Evolutionary conservation across 1,140 invertebrate genomes (phyloP).

Genomic region (Diprion similis): DNA sequence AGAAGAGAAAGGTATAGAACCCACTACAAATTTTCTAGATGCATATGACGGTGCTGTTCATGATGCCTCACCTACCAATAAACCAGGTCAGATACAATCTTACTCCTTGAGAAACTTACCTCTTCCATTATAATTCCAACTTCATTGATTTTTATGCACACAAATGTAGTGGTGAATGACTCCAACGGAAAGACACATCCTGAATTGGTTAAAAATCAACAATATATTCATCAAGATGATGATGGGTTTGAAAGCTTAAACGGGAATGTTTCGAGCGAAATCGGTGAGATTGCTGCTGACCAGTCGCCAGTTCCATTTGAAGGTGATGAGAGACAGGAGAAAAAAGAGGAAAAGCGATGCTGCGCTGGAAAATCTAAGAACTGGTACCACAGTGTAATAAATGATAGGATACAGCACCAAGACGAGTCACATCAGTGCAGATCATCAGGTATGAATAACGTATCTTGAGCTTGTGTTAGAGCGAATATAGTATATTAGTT

Average conservation of each 20-base stretch:
- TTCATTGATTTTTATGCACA: background rate
- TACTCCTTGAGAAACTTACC: background rate
- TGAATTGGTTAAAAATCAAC: slow-evolving; percentile 27
- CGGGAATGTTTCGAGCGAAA: slow-evolving; percentile 79
- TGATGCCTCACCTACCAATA: background rate
- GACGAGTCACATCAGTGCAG: background rate
- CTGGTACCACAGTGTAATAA: background rate
- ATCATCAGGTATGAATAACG: background rate
- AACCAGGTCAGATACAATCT: background rate
- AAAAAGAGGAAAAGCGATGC: slow-evolving; percentile 29
- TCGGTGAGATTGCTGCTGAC: slow-evolving; percentile 54
- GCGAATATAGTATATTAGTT: too few relatives aligned
- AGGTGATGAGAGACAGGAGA: slow-evolving; percentile 34
- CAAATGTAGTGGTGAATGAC: background rate
- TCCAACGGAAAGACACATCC: background rate
- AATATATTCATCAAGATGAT: slow-evolving; percentile 66
- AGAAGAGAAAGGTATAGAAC: background rate
- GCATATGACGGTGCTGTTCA: background rate
- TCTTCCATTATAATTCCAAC: background rate
- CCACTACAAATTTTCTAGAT: background rate
- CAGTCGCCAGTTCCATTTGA: slow-evolving; percentile 11
- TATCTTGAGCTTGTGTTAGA: background rate
- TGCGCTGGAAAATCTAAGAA: slow-evolving; percentile 35
- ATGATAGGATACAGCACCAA: background rate
- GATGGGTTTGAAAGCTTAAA: slow-evolving; percentile 89